Percentiles rank a stretch among this genome's conserved stretches.
Evolutionary conservation across 2,888 invertebrate genomes (phyloP).

Genomic region (Ophion slaviceki): DNA sequence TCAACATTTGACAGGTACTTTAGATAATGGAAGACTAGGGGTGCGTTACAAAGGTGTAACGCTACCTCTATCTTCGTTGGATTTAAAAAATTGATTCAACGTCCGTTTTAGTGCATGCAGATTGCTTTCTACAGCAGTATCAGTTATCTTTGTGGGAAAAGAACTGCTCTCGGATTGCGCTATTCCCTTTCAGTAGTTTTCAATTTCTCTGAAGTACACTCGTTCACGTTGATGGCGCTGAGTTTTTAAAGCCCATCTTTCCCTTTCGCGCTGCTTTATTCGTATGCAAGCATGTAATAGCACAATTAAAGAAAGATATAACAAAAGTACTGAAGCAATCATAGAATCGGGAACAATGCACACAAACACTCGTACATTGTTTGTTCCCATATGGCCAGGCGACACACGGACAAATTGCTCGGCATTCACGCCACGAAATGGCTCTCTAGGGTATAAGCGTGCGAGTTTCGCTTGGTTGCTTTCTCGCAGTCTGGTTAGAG

Average conservation of each 20-base stretch:
- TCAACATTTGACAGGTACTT: not conserved
- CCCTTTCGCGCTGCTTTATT: not conserved
- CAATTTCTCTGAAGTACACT: not conserved
- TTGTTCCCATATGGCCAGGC: conserved; percentile 45
- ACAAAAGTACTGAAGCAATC: conserved; percentile 8
- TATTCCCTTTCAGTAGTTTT: not conserved
- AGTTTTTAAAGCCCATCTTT: conserved; percentile 5
- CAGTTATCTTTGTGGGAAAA: not conserved
- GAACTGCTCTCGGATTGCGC: not conserved
- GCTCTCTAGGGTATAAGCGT: conserved; percentile 68
- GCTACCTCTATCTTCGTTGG: not conserved
- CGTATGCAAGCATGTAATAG: conserved; percentile 6
- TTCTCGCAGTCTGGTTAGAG: conserved; percentile 39
- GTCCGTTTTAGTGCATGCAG: not conserved
- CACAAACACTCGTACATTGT: conserved; percentile 29
- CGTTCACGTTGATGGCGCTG: not conserved
- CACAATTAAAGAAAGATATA: conserved; percentile 31
- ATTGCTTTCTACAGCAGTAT: not conserved
- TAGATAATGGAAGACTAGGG: not conserved
- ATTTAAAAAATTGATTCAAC: not conserved
- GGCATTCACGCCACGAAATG: conserved; percentile 67
- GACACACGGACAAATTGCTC: conserved; percentile 69
- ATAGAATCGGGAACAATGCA: conserved; percentile 12
- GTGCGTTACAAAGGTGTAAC: not conserved
- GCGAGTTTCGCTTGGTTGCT: conserved; percentile 41